These are phyloP conservation scores for Syrista parreyssii DNA, from an alignment of 2,888 invertebrate species.

Conservation along the genomic window DNA sequence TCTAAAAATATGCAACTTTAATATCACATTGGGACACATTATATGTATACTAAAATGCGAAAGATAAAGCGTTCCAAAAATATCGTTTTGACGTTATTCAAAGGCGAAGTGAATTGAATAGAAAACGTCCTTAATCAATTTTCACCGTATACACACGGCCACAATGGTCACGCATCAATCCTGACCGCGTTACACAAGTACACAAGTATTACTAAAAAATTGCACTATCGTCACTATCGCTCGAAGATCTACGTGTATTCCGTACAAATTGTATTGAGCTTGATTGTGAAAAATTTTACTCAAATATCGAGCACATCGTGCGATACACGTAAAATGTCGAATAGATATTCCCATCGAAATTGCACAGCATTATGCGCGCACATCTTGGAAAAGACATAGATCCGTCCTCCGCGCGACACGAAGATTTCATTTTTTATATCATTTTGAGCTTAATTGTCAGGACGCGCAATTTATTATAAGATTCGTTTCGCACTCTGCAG, in stretches of 20 bases:
- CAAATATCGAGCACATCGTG: neutral
- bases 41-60: constrained; percentile 17
- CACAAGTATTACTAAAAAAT: neutral
- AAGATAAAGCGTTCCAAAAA: constrained; percentile 24
- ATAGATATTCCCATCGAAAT: too few species aligned
- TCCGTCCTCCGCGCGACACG: too few species aligned
- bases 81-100: constrained; percentile 21
- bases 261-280: neutral
- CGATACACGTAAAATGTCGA: neutral
- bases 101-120: constrained; percentile 14
- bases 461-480: neutral
- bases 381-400: too few species aligned
- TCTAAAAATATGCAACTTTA: constrained; percentile 22
- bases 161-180: neutral
- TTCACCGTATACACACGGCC: neutral
- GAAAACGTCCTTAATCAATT: constrained; percentile 7
- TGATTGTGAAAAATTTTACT: neutral
- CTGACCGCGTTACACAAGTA: neutral
- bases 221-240: neutral
- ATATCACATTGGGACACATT: constrained; percentile 23
- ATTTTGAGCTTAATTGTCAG: neutral
- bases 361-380: too few species aligned
- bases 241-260: neutral
- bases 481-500: neutral
- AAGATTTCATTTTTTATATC: too few species aligned